A percentile compares a stretch with the other conserved stretches of the same genome.
Evolutionary conservation across 1,140 invertebrate species (phyloP).

Genomic region (Trachymyrmex cornetzi): DNA sequence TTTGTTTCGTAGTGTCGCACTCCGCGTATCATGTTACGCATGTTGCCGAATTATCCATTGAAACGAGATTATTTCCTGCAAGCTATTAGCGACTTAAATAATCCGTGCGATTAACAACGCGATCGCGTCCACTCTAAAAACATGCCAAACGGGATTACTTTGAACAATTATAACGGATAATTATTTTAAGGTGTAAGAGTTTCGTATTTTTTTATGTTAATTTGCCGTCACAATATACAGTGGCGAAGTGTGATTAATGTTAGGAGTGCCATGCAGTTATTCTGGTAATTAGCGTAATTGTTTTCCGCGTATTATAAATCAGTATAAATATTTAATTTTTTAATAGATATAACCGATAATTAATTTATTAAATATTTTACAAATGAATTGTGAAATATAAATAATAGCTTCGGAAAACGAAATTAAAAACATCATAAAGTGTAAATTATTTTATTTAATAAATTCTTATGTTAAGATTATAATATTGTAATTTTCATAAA

Average conservation of each 20-base stretch:
- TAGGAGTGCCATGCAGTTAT: not conserved
- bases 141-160: not conserved
- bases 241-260: not conserved
- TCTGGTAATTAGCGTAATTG: too few relatives aligned
- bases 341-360: too few relatives aligned
- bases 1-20: not conserved
- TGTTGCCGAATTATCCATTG: not conserved
- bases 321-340: too few relatives aligned
- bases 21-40: not conserved
- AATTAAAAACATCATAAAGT: too few relatives aligned
- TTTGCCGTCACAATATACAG: not conserved
- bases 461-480: too few relatives aligned
- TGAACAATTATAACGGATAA: not conserved
- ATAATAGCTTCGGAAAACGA: too few relatives aligned
- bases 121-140: not conserved
- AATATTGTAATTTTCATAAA: too few relatives aligned
- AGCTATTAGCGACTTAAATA: not conserved
- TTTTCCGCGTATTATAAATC: too few relatives aligned
- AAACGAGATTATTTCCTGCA: not conserved
- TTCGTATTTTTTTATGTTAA: not conserved
- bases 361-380: too few relatives aligned
- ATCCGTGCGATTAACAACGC: not conserved
- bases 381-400: too few relatives aligned
- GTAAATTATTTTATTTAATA: too few relatives aligned
- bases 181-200: not conserved